A percentile compares a stretch with the other conserved stretches of the same genome.
Conservation (phyloP, 2,113 vertebrate species). For the Phalacrocorax carbo region DNA sequence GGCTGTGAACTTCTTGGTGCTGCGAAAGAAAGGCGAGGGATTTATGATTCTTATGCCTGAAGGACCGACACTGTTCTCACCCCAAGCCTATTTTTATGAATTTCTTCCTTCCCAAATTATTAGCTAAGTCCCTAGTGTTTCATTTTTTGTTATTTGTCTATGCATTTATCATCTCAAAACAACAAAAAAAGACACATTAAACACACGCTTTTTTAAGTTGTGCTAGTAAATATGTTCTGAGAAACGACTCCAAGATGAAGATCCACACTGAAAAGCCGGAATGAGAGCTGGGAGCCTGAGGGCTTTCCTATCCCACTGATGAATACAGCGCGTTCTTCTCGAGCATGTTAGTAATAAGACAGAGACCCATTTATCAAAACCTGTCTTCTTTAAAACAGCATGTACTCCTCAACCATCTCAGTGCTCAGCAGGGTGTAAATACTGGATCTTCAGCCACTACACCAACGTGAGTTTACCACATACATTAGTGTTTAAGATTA, state of each 20-base stretch:
- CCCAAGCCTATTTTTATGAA: background rate
- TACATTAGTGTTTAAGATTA: background rate
- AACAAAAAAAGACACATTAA: background rate
- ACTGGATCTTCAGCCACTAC: background rate
- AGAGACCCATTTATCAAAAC: conserved; percentile 44
- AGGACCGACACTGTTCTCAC: background rate
- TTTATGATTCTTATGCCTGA: background rate
- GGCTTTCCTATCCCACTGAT: conserved; percentile 18
- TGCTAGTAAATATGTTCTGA: background rate
- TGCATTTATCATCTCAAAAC: background rate
- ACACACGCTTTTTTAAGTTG: background rate
- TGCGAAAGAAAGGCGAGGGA: background rate
- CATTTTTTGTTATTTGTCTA: background rate
- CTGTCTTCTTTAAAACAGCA: background rate
- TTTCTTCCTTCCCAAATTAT: conserved; percentile 33
- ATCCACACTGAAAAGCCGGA: background rate
- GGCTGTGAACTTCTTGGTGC: background rate
- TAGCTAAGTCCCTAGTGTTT: background rate
- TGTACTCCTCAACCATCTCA: background rate
- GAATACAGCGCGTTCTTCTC: conserved; percentile 17
- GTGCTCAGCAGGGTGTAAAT: background rate
- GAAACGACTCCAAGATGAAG: background rate
- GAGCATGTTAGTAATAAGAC: background rate
- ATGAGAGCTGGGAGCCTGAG: conserved; percentile 6
- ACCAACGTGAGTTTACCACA: background rate